Evolutionary conservation across 2,888 invertebrate genomes (phyloP).

Genomic region (Meteorus cinctellus): DNA sequence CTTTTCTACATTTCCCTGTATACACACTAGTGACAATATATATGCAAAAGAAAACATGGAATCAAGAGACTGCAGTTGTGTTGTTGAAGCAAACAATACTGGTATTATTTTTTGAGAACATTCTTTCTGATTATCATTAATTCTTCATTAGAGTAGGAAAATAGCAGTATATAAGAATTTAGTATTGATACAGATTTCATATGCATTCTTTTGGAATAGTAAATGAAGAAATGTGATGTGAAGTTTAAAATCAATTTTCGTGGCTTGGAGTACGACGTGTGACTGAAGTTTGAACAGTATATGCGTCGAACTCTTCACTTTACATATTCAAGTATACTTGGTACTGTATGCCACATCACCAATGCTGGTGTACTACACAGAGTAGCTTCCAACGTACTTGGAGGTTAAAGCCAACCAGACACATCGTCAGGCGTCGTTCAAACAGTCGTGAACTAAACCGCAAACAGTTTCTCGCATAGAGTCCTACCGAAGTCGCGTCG

Average conservation of each 20-base stretch:
- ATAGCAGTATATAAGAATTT: background rate
- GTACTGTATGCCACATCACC: slow-evolving; percentile 10
- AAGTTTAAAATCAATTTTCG: background rate
- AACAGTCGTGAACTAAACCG: slow-evolving; percentile 56
- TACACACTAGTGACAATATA: background rate
- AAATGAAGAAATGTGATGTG: background rate
- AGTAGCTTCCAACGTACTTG: slow-evolving; percentile 38
- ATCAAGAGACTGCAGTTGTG: background rate
- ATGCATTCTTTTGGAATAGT: background rate
- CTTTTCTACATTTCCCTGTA: slow-evolving; percentile 11
- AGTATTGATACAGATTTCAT: too few relatives aligned
- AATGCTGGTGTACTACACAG: slow-evolving; percentile 18
- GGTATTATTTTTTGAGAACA: background rate
- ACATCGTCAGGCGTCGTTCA: slow-evolving; percentile 50
- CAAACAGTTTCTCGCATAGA: slow-evolving; percentile 51
- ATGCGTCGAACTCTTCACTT: slow-evolving; percentile 4
- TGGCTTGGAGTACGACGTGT: background rate
- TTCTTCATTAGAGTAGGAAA: background rate
- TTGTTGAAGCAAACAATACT: background rate
- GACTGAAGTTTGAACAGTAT: background rate
- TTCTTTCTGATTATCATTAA: background rate
- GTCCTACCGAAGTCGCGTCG: slow-evolving; percentile 46
- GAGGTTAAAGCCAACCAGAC: slow-evolving; percentile 43
- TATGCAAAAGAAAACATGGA: background rate
- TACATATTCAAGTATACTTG: background rate